Evolutionary conservation across 2,113 vertebrate genomes (phyloP).

Genomic region (Neogobius melanostomus): DNA sequence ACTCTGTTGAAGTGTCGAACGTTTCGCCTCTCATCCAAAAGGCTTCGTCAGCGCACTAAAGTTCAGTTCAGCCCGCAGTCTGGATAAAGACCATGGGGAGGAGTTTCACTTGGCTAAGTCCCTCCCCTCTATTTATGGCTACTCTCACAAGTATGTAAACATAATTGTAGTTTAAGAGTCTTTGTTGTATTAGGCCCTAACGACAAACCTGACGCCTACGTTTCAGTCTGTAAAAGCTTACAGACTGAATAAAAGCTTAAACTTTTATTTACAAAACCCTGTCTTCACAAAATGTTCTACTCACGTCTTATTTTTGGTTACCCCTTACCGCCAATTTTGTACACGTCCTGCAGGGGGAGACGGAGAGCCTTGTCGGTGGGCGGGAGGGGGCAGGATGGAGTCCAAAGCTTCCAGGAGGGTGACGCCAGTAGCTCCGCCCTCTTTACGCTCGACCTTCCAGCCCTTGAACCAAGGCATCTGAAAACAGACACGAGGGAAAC

Average conservation of each 20-base stretch:
- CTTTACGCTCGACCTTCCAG: slow-evolving; percentile 81
- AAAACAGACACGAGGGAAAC: not conserved
- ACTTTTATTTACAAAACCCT: no score
- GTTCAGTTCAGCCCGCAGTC: no score
- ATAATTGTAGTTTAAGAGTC: no score
- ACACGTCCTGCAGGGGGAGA: slow-evolving; percentile 80
- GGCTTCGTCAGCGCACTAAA: no score
- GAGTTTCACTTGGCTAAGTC: no score
- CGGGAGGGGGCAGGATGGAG: slow-evolving; percentile 73
- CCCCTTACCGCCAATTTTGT: slow-evolving; percentile 77
- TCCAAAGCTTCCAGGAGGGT: slow-evolving; percentile 82
- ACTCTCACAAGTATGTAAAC: no score
- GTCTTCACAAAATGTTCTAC: not conserved
- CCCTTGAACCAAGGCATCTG: slow-evolving; percentile 85
- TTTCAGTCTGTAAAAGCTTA: not conserved
- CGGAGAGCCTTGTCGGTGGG: slow-evolving; percentile 76
- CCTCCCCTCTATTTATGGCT: no score
- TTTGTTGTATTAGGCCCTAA: not conserved
- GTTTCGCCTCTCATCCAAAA: no score
- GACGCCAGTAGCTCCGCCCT: slow-evolving; percentile 62
- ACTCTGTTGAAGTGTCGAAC: no score
- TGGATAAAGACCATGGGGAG: no score
- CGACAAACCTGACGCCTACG: not conserved
- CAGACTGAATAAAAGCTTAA: no score
- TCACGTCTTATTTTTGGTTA: not conserved